A percentile compares a stretch with the other conserved stretches of the same genome.
Evolutionary conservation across 2,797 vertebrate species (phyloP).

Genomic region (Syndactyla subalaris): DNA sequence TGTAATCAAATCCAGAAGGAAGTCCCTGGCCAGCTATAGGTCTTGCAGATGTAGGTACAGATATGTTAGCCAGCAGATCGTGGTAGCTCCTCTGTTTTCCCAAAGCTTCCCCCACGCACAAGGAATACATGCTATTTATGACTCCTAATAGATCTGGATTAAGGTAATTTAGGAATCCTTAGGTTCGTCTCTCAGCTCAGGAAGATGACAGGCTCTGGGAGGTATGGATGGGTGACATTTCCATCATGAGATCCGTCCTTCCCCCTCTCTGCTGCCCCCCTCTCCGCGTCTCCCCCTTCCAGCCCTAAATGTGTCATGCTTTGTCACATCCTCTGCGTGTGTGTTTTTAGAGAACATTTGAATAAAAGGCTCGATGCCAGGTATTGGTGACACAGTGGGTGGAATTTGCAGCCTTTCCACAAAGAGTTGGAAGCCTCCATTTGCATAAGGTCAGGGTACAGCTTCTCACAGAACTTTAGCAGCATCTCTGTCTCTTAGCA

Average conservation of each 20-base stretch:
- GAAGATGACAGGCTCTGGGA: slow-evolving; percentile 68
- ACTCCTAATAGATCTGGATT: slow-evolving; percentile 76
- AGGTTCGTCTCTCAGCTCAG: slow-evolving; percentile 54
- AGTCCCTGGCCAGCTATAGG: background rate
- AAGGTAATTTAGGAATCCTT: slow-evolving; percentile 77
- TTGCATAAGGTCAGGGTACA: slow-evolving; percentile 98
- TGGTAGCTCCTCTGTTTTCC: background rate
- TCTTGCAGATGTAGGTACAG: background rate
- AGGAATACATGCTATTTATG: slow-evolving; percentile 50
- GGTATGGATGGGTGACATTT: slow-evolving; percentile 78
- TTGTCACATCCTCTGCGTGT: slow-evolving; percentile 82
- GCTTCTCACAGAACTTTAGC: slow-evolving; percentile 95
- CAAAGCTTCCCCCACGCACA: slow-evolving; percentile 11
- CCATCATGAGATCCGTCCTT: slow-evolving; percentile 63
- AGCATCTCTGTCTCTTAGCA: slow-evolving; percentile 99
- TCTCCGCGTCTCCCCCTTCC: slow-evolving; percentile 8
- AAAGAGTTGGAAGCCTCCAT: slow-evolving; percentile 92
- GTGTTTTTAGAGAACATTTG: slow-evolving; percentile 86
- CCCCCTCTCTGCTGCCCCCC: background rate
- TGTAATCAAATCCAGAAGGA: background rate
- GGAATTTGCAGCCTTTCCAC: slow-evolving; percentile 87
- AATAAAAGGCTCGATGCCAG: slow-evolving; percentile 90
- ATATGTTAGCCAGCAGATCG: background rate
- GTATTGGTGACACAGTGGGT: slow-evolving; percentile 90
- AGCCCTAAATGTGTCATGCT: slow-evolving; percentile 81